Evolutionary conservation across 2,888 invertebrate species (phyloP).

Genomic region (Yponomeuta malinellus): DNA sequence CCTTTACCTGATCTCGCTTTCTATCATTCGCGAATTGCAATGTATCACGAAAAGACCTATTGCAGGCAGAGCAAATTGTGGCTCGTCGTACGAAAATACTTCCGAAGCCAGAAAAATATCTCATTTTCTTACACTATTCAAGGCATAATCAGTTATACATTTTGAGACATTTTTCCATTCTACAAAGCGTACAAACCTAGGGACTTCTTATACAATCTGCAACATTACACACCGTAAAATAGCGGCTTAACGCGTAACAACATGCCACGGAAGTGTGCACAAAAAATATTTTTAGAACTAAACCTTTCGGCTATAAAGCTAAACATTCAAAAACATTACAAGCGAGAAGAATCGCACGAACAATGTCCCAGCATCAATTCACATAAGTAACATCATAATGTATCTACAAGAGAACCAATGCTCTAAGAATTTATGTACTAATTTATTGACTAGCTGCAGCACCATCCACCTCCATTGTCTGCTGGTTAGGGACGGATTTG

Average conservation of each 20-base stretch:
- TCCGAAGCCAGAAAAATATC: background rate
- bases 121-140: background rate
- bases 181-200: background rate
- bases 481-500: slow-evolving; percentile 24
- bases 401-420: slow-evolving; percentile 45
- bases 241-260: no score
- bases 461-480: slow-evolving; percentile 62
- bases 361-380: background rate
- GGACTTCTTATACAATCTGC: background rate
- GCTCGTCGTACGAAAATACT: no score
- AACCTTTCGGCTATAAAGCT: no score
- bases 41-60: no score
- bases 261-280: no score
- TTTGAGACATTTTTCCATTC: background rate
- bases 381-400: slow-evolving; percentile 28
- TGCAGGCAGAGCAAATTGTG: no score
- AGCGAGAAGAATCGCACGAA: background rate
- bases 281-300: no score
- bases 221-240: no score
- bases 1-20: no score
- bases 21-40: no score
- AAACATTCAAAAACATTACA: background rate
- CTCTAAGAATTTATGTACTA: slow-evolving; percentile 46
- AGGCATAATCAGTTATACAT: background rate
- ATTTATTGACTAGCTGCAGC: slow-evolving; percentile 70